phyloP scores from a whole-genome alignment of 2,113 vertebrate genomes.

The Tetrao urogallus region DNA sequence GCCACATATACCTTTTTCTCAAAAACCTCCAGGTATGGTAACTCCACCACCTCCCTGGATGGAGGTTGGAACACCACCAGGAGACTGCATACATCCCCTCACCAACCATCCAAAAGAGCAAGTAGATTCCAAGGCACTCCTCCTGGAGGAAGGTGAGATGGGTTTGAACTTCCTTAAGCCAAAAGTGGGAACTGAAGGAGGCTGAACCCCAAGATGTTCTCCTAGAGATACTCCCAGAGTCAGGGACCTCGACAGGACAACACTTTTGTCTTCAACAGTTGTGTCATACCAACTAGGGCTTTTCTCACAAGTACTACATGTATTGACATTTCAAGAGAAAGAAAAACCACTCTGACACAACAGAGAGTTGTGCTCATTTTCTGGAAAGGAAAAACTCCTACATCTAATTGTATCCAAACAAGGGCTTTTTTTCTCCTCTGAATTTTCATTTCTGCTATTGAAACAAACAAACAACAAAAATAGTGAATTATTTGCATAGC shows the following conservation, averaged over 20 bases:
- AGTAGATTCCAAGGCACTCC: fast-evolving
- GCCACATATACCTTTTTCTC: no score
- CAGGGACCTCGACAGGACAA: background rate
- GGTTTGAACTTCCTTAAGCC: background rate
- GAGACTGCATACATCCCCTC: background rate
- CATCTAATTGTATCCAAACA: slow-evolving; percentile 34
- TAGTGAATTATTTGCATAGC: slow-evolving; percentile 39
- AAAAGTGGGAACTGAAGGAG: background rate
- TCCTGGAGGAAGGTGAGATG: background rate
- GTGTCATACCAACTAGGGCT: background rate
- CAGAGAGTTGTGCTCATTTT: background rate
- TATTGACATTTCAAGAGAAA: slow-evolving; percentile 43
- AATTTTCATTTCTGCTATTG: slow-evolving; percentile 49
- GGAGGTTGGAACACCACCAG: background rate
- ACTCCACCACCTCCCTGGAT: no score
- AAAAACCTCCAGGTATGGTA: no score
- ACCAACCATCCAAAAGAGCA: background rate
- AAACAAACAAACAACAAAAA: slow-evolving; percentile 3
- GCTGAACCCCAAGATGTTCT: background rate
- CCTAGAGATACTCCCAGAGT: background rate
- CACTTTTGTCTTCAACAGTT: background rate
- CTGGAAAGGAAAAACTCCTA: slow-evolving; percentile 1
- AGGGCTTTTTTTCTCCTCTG: background rate
- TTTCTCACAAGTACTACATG: slow-evolving; percentile 18
- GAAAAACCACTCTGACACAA: slow-evolving; percentile 37